A percentile compares a stretch with the other conserved stretches of the same genome.
These are phyloP conservation scores for Nephrocerus scutellatus DNA, from an alignment of 2,888 invertebrate species.

Conservation along the genomic window DNA sequence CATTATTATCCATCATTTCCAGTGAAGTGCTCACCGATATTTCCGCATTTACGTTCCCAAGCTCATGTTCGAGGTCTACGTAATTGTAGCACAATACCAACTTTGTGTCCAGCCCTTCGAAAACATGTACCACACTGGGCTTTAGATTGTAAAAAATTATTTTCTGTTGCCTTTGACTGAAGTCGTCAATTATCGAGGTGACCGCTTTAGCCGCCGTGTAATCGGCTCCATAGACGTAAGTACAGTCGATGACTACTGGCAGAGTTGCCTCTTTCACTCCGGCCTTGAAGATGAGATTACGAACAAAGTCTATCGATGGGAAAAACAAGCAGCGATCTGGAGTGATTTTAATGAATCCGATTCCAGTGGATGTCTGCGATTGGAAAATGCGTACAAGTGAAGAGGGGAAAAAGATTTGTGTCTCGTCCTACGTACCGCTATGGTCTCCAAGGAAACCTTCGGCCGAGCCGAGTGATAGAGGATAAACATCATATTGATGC, in stretches of 20 bases:
- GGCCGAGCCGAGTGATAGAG: constrained; percentile 82
- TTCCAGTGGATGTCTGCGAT: neutral
- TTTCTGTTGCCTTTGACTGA: constrained; percentile 63
- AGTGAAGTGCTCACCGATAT: too few relatives aligned
- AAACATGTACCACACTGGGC: constrained; percentile 72
- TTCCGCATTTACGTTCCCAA: too few relatives aligned
- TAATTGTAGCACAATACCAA: constrained; percentile 37
- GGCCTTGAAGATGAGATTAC: constrained; percentile 74
- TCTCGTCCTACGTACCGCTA: constrained; percentile 55
- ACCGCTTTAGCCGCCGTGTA: constrained; percentile 79
- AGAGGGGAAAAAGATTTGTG: neutral
- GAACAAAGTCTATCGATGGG: constrained; percentile 85
- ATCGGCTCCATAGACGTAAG: constrained; percentile 81
- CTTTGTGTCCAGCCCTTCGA: constrained; percentile 55
- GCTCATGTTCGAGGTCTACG: constrained; percentile 29
- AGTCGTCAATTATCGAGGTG: constrained; percentile 66
- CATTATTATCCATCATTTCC: too few relatives aligned
- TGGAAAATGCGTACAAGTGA: neutral
- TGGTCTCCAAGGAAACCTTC: constrained; percentile 72
- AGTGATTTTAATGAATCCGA: constrained; percentile 75
- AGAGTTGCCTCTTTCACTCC: constrained; percentile 55
- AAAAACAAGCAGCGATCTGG: constrained; percentile 85
- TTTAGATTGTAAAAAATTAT: constrained; percentile 79
- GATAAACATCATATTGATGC: constrained; percentile 75
- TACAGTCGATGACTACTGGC: constrained; percentile 80